phyloP scores from a whole-genome alignment of 1,140 invertebrate species.

The Penaeus japonicus region DNA sequence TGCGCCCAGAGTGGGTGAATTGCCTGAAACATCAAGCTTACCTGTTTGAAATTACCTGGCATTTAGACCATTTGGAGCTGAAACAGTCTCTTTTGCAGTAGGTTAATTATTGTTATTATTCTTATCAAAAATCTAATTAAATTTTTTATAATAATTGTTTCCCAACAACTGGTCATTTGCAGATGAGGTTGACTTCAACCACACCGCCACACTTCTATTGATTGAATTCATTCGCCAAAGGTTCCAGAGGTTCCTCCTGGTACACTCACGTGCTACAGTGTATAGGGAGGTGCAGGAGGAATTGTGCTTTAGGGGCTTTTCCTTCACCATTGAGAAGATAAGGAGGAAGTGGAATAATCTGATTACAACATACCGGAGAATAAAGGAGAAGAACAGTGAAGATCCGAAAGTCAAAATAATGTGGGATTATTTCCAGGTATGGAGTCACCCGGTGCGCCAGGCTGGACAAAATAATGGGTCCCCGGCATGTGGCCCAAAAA shows the following conservation, averaged over 20 bases:
- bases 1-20: too few relatives aligned
- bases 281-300: constrained; percentile 9
- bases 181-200: not conserved
- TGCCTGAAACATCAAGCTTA: too few relatives aligned
- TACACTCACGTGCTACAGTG: not conserved
- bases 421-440: constrained; percentile 22
- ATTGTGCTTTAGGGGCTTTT: not conserved
- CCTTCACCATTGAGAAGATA: not conserved
- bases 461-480: too few relatives aligned
- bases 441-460: too few relatives aligned
- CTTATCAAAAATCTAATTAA: too few relatives aligned
- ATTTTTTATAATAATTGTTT: too few relatives aligned
- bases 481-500: too few relatives aligned
- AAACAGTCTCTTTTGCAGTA: too few relatives aligned
- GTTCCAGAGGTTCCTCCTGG: not conserved
- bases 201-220: not conserved
- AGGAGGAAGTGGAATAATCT: constrained; percentile 3
- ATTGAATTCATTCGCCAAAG: constrained; percentile 4
- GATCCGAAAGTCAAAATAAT: not conserved
- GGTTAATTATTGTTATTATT: too few relatives aligned
- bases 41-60: too few relatives aligned
- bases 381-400: not conserved
- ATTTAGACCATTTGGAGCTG: too few relatives aligned
- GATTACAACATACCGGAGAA: not conserved
- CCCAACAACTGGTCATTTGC: not conserved